phyloP scores from a whole-genome alignment of 2,888 invertebrate genomes.

The Xanthorhoe designata region DNA sequence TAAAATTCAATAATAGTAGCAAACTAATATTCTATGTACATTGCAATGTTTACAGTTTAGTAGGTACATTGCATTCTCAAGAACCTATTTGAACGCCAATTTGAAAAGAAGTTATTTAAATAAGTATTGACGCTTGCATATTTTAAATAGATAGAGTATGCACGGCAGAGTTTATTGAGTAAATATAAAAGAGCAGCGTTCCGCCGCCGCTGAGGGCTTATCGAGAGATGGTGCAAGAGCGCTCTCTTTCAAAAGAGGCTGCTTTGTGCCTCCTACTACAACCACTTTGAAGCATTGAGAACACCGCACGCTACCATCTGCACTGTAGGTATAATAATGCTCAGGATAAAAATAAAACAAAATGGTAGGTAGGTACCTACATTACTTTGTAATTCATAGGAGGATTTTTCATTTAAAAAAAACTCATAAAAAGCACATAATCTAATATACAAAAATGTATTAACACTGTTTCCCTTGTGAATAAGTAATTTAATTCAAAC shows the following conservation, averaged over 20 bases:
- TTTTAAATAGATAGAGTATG: slow-evolving; percentile 45
- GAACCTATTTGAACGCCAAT: neutral
- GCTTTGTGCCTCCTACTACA: slow-evolving; percentile 74
- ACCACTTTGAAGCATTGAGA: slow-evolving; percentile 65
- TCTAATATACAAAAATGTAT: neutral
- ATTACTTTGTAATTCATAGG: neutral
- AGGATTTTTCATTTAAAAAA: neutral
- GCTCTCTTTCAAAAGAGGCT: slow-evolving; percentile 72
- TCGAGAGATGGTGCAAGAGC: slow-evolving; percentile 74
- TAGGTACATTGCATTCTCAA: too few relatives aligned
- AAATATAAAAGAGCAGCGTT: slow-evolving; percentile 58
- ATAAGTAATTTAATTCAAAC: too few relatives aligned
- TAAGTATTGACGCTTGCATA: slow-evolving; percentile 25
- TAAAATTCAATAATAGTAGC: too few relatives aligned
- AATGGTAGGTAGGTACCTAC: too few relatives aligned
- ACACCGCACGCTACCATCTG: slow-evolving; percentile 46
- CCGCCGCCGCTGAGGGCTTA: slow-evolving; percentile 61
- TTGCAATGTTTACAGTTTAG: too few relatives aligned
- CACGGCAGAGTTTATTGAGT: slow-evolving; percentile 58
- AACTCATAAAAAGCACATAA: neutral
- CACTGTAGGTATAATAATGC: slow-evolving; percentile 21
- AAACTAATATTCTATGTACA: too few relatives aligned
- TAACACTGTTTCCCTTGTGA: neutral
- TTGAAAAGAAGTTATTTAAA: neutral
- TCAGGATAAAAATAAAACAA: slow-evolving; percentile 8